Evolutionary conservation across 2,113 vertebrate species (phyloP), one percentile per base, ranked within the genome.

Genomic region (Colaptes auratus): DNA sequence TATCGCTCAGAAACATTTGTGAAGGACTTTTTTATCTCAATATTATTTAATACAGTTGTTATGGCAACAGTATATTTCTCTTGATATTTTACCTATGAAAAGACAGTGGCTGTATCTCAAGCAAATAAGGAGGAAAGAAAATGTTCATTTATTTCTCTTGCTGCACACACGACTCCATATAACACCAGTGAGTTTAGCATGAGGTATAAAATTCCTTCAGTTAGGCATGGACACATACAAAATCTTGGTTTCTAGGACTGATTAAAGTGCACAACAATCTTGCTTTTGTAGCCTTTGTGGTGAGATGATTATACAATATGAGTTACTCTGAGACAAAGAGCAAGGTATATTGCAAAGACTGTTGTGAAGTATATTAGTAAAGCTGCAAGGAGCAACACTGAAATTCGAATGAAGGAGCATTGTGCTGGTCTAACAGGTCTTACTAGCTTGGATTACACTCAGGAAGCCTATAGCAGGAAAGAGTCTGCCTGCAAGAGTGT

Each of bases 1-100:
- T 97, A 96, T 97, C 82, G 2, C 83, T 97, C 95, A 82, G 94
- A 97, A 97, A 96, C 79, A 96, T 95, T 92, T 81, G 88, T 92
- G 66, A 76, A 74, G 21, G 88, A 83, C 52, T 56, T 82, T 78
- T 95, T 88, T 88, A 88, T 76, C 81, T 88, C 84, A 92, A 13
- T 94, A 80, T 89, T 92, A 96, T 96, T 97, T 96, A 90, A 95
- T 94, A 31, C 56, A n/a, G 94, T 97, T 96, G 58, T 91, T 94
- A 96, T 85, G 61, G 94, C 53, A 94, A 97, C 94, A 27, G 36
- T 78, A 75, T 86, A 61, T 78, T 75, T 89, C 71, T 93, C 77
- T 90, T 95, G 64, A 72, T 95, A 66, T 79, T 94, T 96, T 93
- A 75, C 66, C 65, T 96, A 21, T 75, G 35, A 93, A 91, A 73